Percentiles rank a stretch among this genome's conserved stretches.
Conservation (phyloP, 2,797 vertebrate species). For the Gymnothorax reevesii region DNA sequence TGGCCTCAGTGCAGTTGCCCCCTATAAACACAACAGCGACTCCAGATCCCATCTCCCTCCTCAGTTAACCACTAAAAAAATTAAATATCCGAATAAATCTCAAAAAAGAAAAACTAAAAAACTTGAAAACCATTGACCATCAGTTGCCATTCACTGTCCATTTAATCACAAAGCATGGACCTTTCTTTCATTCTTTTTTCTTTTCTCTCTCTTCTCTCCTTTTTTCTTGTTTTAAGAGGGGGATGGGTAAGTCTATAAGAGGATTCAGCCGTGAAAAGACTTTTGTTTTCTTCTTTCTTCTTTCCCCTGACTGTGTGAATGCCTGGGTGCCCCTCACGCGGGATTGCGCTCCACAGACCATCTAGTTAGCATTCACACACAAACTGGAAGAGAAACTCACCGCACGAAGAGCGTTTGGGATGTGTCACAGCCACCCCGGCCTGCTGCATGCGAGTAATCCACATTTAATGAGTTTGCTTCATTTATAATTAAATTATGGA, state of each 20-base stretch:
- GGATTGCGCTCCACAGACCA: constrained; percentile 76
- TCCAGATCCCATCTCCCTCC: constrained; percentile 11
- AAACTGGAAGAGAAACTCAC: constrained; percentile 74
- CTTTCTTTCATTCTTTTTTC: constrained; percentile 67
- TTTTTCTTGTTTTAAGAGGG: constrained; percentile 79
- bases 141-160: constrained; percentile 83
- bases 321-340: constrained; percentile 80
- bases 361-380: constrained; percentile 91
- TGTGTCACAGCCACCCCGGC: constrained; percentile 41
- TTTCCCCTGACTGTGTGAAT: constrained; percentile 88
- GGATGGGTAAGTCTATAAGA: constrained; percentile 81
- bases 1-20: constrained; percentile 18
- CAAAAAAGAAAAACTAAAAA: constrained; percentile 40
- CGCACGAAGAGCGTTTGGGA: constrained; percentile 75
- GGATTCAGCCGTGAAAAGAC: constrained; percentile 85
- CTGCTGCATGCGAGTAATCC: constrained; percentile 13
- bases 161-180: constrained; percentile 74
- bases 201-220: constrained; percentile 55
- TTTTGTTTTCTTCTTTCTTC: constrained; percentile 92
- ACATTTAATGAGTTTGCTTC: constrained; percentile 18
- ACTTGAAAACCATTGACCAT: constrained; percentile 66
- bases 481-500: constrained; percentile 4
- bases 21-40: background rate
- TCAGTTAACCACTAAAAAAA: background rate
- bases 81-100: background rate